These are phyloP conservation scores for Hermodice carunculata DNA, from an alignment of 2,888 invertebrate species.

Conservation along the genomic window DNA sequence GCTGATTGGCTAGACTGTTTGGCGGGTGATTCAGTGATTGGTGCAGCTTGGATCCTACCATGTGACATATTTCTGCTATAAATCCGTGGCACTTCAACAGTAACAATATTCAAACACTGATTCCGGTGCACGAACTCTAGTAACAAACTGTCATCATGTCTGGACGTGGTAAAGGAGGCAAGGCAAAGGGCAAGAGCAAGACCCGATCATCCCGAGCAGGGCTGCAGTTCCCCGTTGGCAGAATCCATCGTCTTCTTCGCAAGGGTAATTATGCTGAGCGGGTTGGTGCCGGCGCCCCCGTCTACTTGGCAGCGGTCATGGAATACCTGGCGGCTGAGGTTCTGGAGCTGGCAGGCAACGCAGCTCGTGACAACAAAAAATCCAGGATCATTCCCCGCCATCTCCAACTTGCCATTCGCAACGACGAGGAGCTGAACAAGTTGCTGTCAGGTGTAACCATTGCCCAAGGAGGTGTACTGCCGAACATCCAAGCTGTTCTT, in stretches of 20 bases:
- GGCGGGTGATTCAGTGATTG: constrained; percentile 25
- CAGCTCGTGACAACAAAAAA: constrained; percentile 74
- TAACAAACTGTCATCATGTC: constrained; percentile 54
- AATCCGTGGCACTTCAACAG: not conserved
- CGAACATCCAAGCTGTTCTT: constrained; percentile 82
- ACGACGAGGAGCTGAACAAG: constrained; percentile 85
- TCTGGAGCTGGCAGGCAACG: constrained; percentile 69
- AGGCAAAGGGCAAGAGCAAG: constrained; percentile 68
- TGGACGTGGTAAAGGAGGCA: constrained; percentile 70
- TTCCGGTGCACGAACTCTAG: not conserved
- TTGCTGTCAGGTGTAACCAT: constrained; percentile 83
- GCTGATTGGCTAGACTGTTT: constrained; percentile 20
- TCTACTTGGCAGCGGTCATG: constrained; percentile 70
- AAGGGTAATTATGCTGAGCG: constrained; percentile 70
- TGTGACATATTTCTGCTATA: not conserved
- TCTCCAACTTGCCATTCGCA: constrained; percentile 82
- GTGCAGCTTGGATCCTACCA: constrained; percentile 17
- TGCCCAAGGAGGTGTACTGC: constrained; percentile 86
- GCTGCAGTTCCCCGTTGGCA: constrained; percentile 69
- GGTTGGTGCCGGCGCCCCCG: constrained; percentile 70
- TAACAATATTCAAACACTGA: no score
- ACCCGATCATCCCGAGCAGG: constrained; percentile 68
- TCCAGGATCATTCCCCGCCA: constrained; percentile 81
- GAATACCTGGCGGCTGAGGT: constrained; percentile 76
- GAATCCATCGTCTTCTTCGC: constrained; percentile 68